Evolutionary conservation across 2,797 vertebrate species (phyloP), one percentile per base, ranked within the genome.

Genomic region (Peromyscus eremicus): DNA sequence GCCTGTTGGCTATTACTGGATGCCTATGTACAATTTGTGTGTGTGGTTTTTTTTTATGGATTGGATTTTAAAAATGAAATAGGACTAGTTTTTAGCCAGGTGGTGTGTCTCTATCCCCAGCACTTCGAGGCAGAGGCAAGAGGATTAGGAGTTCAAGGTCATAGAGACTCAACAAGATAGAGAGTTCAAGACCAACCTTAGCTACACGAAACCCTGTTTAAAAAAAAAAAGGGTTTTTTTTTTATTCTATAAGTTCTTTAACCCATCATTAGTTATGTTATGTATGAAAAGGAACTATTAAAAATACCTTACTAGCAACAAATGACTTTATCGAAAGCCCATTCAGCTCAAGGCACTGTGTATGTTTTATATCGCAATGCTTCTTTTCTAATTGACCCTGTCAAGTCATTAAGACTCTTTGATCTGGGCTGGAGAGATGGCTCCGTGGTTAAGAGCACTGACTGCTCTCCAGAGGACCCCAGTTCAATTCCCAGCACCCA

Each of bases 201-300:
- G 25, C 57, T 32, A 34, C 62, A 14, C 23, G 14, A 64, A 84
- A 85, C 29, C 43, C 19, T 86, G 46, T 37, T 55, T 71, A 2
- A 86, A 86, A 84, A 84, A 62, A 83, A 46, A n/a, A 46, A 10
- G 34, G n/a, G n/a, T n/a, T 55, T 71, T 55, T 92, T 95, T 92
- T 75, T 97, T 76, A 89, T 80, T 85, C 37, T 91, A 77, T 2
- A 71, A 43, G 60, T 64, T 55, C 37, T 95, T 88, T 49, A 88
- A 43, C 27, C 5, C n/a, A 55, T 40, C 19, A 77, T 93, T 80
- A 71, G 95, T 92, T 89, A 92, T 91, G 25, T 46, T 23, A 86
- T 84, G 57, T 76, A 27, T n/a, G 83, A 55, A 94, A 89, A 89
- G 85, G 17, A 92, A 85, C 81, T 80, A 57, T 25, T 29, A 34